A percentile compares a stretch with the other conserved stretches of the same genome.
phyloP scores from a whole-genome alignment of 2,113 vertebrate genomes.

The Neopipo cinnamomea region DNA sequence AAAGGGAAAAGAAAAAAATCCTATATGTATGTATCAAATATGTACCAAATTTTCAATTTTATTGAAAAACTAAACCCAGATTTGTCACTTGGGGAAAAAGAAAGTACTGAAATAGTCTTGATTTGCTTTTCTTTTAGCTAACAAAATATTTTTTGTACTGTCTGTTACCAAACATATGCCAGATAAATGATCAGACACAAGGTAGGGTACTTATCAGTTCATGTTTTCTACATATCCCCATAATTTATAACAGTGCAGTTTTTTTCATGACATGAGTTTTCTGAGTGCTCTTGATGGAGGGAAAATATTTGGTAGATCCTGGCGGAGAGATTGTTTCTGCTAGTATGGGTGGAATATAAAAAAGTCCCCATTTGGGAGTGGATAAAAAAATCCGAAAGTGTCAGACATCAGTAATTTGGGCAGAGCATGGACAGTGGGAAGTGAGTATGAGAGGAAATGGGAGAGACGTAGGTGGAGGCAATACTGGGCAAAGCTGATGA shows the following conservation, averaged over 20 bases:
- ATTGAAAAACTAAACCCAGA: background rate
- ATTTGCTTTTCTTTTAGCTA: background rate
- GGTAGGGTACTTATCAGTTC: accelerated
- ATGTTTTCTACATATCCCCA: background rate
- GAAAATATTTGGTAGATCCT: background rate
- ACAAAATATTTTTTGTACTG: background rate
- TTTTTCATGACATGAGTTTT: background rate
- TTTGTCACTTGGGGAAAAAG: background rate
- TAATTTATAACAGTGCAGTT: background rate
- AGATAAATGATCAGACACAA: background rate
- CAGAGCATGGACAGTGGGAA: background rate
- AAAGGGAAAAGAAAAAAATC: background rate
- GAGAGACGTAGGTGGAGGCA: background rate
- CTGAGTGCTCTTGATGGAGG: background rate
- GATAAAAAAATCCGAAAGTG: background rate
- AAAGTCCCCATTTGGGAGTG: background rate
- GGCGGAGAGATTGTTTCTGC: background rate
- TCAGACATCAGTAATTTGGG: background rate
- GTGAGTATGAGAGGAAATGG: background rate
- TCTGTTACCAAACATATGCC: background rate
- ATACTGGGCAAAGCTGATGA: background rate
- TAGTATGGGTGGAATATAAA: background rate
- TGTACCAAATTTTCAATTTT: background rate
- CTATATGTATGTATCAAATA: background rate
- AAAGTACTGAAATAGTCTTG: background rate